Base-by-base conservation (phyloP, 2,888 invertebrate species). In the Amphipyra tragopoginis region DNA sequence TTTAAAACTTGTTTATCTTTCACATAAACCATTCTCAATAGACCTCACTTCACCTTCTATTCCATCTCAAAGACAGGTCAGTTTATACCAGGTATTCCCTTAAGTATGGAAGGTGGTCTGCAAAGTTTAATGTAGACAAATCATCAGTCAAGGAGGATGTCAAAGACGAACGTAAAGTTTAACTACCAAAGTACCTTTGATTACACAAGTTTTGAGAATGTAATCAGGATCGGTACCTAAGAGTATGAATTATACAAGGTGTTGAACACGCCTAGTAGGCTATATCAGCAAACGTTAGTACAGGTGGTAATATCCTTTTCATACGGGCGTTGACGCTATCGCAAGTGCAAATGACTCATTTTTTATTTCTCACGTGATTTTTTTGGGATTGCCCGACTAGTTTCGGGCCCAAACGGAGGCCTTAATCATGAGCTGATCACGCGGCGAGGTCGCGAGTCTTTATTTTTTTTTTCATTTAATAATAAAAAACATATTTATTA, bases 131-230 rank as follows among this genome's bases (percentile, higher is more conserved):
- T 51, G 15, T 43, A 54, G 44, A 50, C 44, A 58, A 65, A 68
- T 63, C 60, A 66, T 63, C 45, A 64, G 36, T 40, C 44, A 79
- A 53, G 15, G 45, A 45, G 47, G 57, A 29, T 52, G 45, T 53
- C 53, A 65, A 63, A 63, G 58, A 63, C 63, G 68, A 79, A 72
- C 65, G 42, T 52, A 1, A 76, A 77, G 40, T 77, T 79, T 50
- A 66, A 50, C 63, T 59, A 74, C 66, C 50, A 60, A 65, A 79
- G 56, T 48, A 74, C 42, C 15, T 59, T 72, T 77, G 68, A 79
- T 77, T 69, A 65, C 65, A 54, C 47, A 67, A 77, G 61, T 79
- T 76, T 62, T 13, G 50, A 40, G 45, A 47, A 39, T 57, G 61
- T 68, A 50, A 79, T 77, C 50, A 70, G 33, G 42, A 42, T 33